Evolutionary conservation across 2,888 invertebrate species (phyloP), one percentile per base, ranked within the genome.

Genomic region (Cantharis nigra): DNA sequence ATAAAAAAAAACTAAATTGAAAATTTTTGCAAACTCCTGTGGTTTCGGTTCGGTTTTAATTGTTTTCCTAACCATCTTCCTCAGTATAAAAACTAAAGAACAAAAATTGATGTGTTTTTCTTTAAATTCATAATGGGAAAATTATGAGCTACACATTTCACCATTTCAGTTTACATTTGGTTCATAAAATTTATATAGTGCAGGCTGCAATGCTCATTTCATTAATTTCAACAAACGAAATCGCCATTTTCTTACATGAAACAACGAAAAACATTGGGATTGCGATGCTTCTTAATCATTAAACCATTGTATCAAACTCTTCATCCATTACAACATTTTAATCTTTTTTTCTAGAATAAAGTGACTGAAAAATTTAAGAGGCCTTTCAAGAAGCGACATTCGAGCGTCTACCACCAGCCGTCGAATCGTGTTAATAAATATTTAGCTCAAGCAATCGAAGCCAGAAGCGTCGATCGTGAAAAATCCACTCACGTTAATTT

Each of bases 391-490:
- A 96, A 96, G 90, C 93, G 96, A 83, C 95, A 95, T 89, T 95
- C 95, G 82, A 94, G 94, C 87, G 94, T 95, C 80, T 95, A 95
- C 89, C 95, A 96, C 89, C 96, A 96, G 89, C 96, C 96, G 49
- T 95, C 95, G 62, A 97, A 97, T 89, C 93, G 97, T 82, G 97
- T 97, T 77, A 97, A 97, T 91, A 97, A 96, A 88, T 97, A 95
- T 89, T 91, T 97, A 84, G 95, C 96, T 78, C 96, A 97, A 89
- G 97, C 97, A 30, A 96, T 97, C 83, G 96, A 96, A 87, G 97
- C 97, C 33, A 91, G 97, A 80, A 96, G 96, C 85, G 96, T 97
- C 78, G 96, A 97, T 87, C 92, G 96, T 78, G 97, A 97, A 88
- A 97, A 97, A 89, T 94, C 95, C 20, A 94, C 94, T 71, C 96